Conservation (phyloP, 2,797 vertebrate species). For the Acridotheres tristis region DNA sequence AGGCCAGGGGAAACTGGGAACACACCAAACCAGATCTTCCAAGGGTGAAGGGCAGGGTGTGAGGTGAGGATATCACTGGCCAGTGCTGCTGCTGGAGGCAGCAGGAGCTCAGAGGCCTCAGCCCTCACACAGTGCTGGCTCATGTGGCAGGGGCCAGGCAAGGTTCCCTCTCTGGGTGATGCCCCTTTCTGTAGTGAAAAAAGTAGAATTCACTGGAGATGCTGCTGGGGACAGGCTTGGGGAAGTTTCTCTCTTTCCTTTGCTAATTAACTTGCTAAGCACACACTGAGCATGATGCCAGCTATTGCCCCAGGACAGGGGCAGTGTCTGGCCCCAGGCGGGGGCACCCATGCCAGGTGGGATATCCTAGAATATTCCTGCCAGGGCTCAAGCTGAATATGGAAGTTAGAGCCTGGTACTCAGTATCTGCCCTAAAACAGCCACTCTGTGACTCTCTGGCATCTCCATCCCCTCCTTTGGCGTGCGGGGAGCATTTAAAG, state of each 20-base stretch:
- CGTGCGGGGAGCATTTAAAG: not conserved
- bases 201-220: not conserved
- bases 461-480: not conserved
- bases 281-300: not conserved
- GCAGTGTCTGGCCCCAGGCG: not conserved
- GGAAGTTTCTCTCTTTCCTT: not conserved
- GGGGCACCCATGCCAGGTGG: not conserved
- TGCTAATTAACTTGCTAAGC: not conserved
- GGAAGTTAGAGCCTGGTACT: not conserved
- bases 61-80: not conserved
- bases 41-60: not conserved
- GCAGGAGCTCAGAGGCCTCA: not conserved
- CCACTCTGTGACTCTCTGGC: not conserved
- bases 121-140: not conserved
- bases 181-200: not conserved
- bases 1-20: not conserved
- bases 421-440: not conserved
- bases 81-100: not conserved
- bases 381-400: not conserved
- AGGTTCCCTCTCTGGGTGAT: not conserved
- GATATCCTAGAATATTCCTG: not conserved
- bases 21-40: not conserved
- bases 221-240: not conserved
- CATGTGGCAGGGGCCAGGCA: accelerated
- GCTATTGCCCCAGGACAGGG: not conserved